Conservation (phyloP, 2,888 invertebrate genomes). For the Lypha dubia region DNA sequence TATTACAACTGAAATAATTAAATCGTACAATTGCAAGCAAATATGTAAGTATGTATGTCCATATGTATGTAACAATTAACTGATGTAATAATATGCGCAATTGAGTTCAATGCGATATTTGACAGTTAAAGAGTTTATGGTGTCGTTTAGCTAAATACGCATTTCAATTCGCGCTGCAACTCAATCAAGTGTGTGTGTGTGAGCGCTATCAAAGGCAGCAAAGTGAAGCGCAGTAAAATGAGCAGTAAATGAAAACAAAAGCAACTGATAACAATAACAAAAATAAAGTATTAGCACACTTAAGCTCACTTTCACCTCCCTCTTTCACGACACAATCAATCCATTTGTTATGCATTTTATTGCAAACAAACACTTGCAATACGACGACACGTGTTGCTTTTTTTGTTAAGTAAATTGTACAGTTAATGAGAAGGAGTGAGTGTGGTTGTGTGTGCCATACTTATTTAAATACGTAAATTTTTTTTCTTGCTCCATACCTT, state of each 20-base stretch:
- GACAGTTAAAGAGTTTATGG: conserved; percentile 43
- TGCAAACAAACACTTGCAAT: conserved; percentile 28
- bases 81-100: conserved; percentile 54
- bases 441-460: too few relatives aligned
- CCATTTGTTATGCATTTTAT: conserved; percentile 5
- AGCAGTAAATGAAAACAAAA: conserved; percentile 51
- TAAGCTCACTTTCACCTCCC: conserved; percentile 3
- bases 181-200: conserved; percentile 12
- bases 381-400: conserved; percentile 58
- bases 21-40: not conserved
- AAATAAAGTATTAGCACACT: not conserved
- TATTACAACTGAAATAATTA: conserved; percentile 20
- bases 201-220: conserved; percentile 60
- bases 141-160: conserved; percentile 65
- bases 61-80: too few relatives aligned
- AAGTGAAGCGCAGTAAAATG: conserved; percentile 72
- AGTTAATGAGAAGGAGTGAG: not conserved
- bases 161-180: conserved; percentile 19
- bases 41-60: too few relatives aligned
- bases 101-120: conserved; percentile 56
- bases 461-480: too few relatives aligned
- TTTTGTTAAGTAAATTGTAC: conserved; percentile 9
- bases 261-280: conserved; percentile 51
- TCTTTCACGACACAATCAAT: not conserved
- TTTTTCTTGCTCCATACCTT: too few relatives aligned